A percentile compares a stretch with the other conserved stretches of the same genome.
phyloP scores from a whole-genome alignment of 2,113 vertebrate species.

The Cryptotis parvus region DNA sequence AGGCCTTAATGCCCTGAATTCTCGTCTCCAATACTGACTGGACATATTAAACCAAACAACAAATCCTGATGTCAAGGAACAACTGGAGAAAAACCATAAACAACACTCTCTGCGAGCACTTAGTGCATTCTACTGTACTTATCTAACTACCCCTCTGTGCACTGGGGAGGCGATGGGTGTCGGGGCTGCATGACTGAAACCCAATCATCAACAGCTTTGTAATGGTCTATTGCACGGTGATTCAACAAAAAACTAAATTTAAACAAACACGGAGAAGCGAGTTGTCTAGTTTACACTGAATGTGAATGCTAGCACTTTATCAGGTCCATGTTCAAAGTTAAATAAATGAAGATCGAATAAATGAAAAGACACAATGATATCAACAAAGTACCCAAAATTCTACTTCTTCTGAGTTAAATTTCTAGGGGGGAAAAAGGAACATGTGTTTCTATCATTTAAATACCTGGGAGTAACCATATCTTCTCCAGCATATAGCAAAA shows the following conservation, averaged over 20 bases:
- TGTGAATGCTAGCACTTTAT: neutral
- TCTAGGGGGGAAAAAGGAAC: neutral
- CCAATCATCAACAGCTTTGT: no score
- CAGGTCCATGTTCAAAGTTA: neutral
- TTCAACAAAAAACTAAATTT: no score
- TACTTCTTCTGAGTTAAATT: neutral
- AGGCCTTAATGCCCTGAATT: no score
- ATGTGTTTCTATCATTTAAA: neutral
- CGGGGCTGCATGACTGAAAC: no score
- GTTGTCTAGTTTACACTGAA: neutral
- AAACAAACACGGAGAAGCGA: neutral
- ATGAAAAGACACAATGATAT: neutral
- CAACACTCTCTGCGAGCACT: neutral
- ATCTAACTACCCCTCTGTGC: no score
- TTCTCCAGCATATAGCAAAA: neutral
- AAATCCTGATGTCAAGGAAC: constrained; percentile 10
- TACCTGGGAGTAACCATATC: neutral
- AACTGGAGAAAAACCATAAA: neutral
- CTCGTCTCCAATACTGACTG: no score
- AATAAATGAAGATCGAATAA: no score
- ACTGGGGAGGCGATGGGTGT: no score
- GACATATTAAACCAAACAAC: no score
- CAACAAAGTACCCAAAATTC: constrained; percentile 35
- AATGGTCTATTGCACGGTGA: no score
- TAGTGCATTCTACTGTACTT: neutral